A percentile compares a stretch with the other conserved stretches of the same genome.
These are phyloP conservation scores for Dermochelys coriacea DNA, from an alignment of 2,797 vertebrate genomes.

Conservation along the genomic window DNA sequence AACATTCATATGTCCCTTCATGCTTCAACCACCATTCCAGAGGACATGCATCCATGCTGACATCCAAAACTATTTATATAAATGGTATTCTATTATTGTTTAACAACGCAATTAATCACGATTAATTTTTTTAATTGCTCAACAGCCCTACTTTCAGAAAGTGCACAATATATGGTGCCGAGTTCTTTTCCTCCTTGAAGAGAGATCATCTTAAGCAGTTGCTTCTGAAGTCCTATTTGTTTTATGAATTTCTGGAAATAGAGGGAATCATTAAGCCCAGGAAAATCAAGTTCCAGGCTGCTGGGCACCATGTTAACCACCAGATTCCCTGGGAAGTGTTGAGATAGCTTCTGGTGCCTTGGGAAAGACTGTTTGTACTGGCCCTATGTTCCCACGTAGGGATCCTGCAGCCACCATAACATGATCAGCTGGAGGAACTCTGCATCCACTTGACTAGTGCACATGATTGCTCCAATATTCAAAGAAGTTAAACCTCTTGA, in stretches of 20 bases:
- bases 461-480: background rate
- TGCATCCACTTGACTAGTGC: background rate
- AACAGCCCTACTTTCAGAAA: background rate
- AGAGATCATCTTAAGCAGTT: background rate
- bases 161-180: rapidly evolving
- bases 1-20: too few relatives aligned
- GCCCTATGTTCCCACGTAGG: background rate
- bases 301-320: rapidly evolving
- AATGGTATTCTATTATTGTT: too few relatives aligned
- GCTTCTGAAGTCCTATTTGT: background rate
- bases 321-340: background rate
- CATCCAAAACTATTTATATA: too few relatives aligned
- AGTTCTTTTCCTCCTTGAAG: background rate
- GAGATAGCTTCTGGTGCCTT: background rate
- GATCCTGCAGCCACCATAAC: background rate
- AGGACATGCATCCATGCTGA: too few relatives aligned
- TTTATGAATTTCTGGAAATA: background rate
- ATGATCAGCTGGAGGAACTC: background rate
- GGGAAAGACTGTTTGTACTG: background rate
- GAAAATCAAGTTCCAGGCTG: background rate
- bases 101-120: too few relatives aligned
- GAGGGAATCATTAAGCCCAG: background rate
- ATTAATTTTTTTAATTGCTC: too few relatives aligned
- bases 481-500: conserved; percentile 5
- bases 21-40: too few relatives aligned